Percentiles rank a stretch among this genome's conserved stretches.
These are phyloP conservation scores for Eurystomus glaucurus DNA, from an alignment of 2,797 vertebrate genomes.

Conservation along the genomic window DNA sequence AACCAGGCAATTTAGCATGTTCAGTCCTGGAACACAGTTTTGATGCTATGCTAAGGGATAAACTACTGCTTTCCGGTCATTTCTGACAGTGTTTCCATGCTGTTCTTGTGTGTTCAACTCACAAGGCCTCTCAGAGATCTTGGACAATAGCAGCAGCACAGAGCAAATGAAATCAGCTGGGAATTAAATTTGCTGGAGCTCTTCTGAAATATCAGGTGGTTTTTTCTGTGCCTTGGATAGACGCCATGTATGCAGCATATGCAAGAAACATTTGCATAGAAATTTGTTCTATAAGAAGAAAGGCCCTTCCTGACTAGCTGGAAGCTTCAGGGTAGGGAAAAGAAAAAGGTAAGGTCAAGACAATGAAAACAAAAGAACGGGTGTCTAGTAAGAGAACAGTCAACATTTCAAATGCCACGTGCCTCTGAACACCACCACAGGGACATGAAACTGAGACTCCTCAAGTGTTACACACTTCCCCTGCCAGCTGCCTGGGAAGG, in stretches of 20 bases:
- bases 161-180: slow-evolving; percentile 29
- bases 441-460: not conserved
- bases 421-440: not conserved
- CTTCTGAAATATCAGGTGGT: not conserved
- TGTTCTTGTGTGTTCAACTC: not conserved
- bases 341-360: slow-evolving; percentile 1
- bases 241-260: slow-evolving; percentile 10
- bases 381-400: not conserved
- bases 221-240: slow-evolving; percentile 5
- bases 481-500: not conserved
- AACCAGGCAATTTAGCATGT: not conserved
- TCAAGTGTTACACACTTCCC: not conserved
- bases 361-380: not conserved
- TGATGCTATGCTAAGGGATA: not conserved
- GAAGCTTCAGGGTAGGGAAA: not conserved
- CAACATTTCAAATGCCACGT: not conserved
- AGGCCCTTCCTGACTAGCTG: slow-evolving; percentile 17
- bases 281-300: slow-evolving; percentile 15
- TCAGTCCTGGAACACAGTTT: not conserved
- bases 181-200: slow-evolving; percentile 4
- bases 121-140: not conserved
- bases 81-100: not conserved
- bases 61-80: not conserved
- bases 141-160: not conserved
- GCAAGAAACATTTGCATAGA: slow-evolving; percentile 35